These are phyloP conservation scores for Lethrus apterus DNA, from an alignment of 1,140 invertebrate species.

Conservation along the genomic window DNA sequence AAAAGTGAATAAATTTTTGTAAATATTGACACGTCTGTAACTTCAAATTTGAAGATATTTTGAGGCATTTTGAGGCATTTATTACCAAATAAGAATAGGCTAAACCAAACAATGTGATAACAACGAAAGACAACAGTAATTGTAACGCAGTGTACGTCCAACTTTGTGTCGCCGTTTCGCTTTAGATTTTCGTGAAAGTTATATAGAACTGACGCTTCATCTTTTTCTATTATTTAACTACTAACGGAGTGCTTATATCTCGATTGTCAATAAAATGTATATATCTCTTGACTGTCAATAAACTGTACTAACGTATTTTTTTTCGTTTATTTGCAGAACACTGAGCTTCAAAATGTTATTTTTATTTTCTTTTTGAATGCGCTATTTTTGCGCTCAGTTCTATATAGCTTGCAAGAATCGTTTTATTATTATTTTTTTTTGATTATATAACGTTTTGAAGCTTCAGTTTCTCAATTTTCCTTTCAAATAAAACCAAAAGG, in stretches of 20 bases:
- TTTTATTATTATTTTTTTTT: slow-evolving; percentile 8
- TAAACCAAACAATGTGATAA: slow-evolving; percentile 6
- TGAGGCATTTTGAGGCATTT: slow-evolving; percentile 19
- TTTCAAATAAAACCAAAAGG: slow-evolving; percentile 1
- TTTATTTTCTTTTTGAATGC: slow-evolving; percentile 10
- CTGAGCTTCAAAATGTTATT: slow-evolving; percentile 40
- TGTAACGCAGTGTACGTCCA: neutral
- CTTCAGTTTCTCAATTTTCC: slow-evolving; percentile 27
- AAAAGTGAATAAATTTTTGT: no score
- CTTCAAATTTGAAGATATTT: no score
- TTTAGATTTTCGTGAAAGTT: slow-evolving; percentile 25
- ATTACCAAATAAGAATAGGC: slow-evolving; percentile 2
- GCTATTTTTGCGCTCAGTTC: slow-evolving; percentile 34
- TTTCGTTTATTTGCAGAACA: slow-evolving; percentile 31
- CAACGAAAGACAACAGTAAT: slow-evolving; percentile 5
- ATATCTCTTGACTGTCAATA: neutral
- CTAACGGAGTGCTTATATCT: neutral
- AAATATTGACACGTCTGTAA: no score
- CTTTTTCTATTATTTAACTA: slow-evolving; percentile 6
- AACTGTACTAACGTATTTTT: slow-evolving; percentile 15
- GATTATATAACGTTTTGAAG: slow-evolving; percentile 37
- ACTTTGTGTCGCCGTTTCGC: neutral
- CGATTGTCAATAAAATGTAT: neutral
- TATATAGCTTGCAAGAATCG: slow-evolving; percentile 36
- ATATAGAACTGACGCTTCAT: slow-evolving; percentile 40